Conservation (phyloP, 2,888 invertebrate species). For the Odontomyia ornata region DNA sequence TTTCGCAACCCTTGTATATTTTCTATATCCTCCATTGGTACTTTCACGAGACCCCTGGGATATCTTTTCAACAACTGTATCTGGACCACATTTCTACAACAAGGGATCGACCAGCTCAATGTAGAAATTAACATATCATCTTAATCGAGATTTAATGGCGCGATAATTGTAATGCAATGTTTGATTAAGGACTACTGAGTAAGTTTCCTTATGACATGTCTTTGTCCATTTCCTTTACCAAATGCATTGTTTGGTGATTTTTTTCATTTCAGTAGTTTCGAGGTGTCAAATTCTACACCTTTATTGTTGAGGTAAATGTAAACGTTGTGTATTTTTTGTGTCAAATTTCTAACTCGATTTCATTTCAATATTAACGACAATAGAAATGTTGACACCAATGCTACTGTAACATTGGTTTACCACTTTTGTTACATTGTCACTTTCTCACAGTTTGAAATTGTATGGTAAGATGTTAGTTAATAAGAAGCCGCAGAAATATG, state of each 20-base stretch:
- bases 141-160: conserved; percentile 47
- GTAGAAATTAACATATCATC: conserved; percentile 43
- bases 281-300: conserved; percentile 40
- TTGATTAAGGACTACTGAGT: conserved; percentile 34
- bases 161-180: conserved; percentile 46
- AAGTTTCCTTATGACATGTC: not conserved
- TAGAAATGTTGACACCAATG: conserved; percentile 32
- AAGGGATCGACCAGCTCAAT: conserved; percentile 25
- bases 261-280: not conserved
- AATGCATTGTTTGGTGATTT: not conserved
- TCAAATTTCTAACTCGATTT: not conserved
- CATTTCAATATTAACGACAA: not conserved
- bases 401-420: conserved; percentile 37
- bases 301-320: not conserved
- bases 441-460: conserved; percentile 7
- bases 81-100: conserved; percentile 6
- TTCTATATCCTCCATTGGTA: not conserved
- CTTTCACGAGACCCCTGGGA: not conserved
- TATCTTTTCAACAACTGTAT: not conserved
- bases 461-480: not conserved
- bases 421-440: conserved; percentile 25
- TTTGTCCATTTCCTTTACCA: not conserved
- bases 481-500: conserved; percentile 7
- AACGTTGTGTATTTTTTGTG: not conserved
- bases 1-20: not conserved